Conservation (phyloP, 2,888 invertebrate species). For the Hetaerina titia region DNA sequence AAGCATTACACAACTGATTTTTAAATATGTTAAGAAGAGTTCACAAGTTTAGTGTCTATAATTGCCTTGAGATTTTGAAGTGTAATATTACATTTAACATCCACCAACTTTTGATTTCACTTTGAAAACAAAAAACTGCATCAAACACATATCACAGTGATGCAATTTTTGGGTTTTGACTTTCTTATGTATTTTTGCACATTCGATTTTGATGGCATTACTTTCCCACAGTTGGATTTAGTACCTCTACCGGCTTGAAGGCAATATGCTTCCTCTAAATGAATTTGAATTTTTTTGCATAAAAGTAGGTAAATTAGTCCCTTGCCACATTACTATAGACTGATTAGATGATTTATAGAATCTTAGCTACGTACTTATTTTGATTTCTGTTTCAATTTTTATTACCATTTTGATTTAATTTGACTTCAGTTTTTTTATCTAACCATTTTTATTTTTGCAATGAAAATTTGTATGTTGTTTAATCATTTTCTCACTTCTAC, state of each 20-base stretch:
- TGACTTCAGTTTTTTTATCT: neutral
- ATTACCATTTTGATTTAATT: neutral
- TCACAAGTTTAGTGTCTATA: neutral
- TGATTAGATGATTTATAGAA: neutral
- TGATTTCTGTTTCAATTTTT: neutral
- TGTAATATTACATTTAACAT: neutral
- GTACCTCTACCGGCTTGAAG: conserved; percentile 17
- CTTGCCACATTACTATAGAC: neutral
- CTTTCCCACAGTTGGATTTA: neutral
- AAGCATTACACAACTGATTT: neutral
- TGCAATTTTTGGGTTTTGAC: neutral
- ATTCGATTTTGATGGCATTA: neutral
- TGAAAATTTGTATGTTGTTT: neutral
- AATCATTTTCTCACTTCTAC: neutral
- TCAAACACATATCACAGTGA: neutral
- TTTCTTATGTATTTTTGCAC: neutral
- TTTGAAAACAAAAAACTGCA: neutral
- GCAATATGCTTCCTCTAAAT: neutral
- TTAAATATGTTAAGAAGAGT: neutral
- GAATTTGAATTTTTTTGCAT: neutral
- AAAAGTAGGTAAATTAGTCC: neutral
- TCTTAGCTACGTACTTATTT: neutral
- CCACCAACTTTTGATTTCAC: neutral
- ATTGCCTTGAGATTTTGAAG: neutral
- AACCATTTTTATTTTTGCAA: neutral